Base-by-base conservation (phyloP, 2,113 vertebrate species). In the Pedetes capensis region DNA sequence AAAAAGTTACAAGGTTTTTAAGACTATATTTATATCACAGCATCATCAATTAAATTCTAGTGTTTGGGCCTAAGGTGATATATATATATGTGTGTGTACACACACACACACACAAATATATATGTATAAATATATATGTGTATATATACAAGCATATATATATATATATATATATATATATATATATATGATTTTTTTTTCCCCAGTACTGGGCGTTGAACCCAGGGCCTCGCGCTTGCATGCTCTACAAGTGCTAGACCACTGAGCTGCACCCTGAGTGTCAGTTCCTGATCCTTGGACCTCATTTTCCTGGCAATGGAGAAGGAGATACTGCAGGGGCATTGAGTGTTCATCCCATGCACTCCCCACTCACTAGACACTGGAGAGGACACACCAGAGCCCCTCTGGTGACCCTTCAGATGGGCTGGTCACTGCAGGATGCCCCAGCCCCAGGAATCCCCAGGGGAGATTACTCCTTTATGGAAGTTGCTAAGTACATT, bases 341-440 rank as follows among this genome's bases (percentile, higher is more conserved):
- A 76, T 20, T 32, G 22, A 71, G 25, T 61, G 5, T n/a, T 59
- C 34, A 37, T 53, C 37, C 32, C 22, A 68, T 9, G 29, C 27
- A 7, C 7, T 4, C 16, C 39, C 0, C 0, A 55, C 29, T 82
- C 34, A 59, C 37, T n/a, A 27, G 42, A n/a, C 0, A 29, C 1
- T 6, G 3, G 25, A 2, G 13, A 79, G 10, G 34, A 51, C 64
- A 16, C 25, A 5, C 23, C 4, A 22, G 23, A 18, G 18, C 12
- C 23, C 72, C 42, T 63, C 51, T 44, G 42, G 37, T 39, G 76
- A 42, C 64, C 22, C 17, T 68, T 86, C 76, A 55, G 22, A 29
- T 47, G 25, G 20, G 8, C 66, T 61, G 25, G 25, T 69, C 44
- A 37, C 18, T 42, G 61, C 8, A 59, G n/a, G 8, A 11, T 20